Percentiles rank a stretch among this genome's conserved stretches.
Conservation (phyloP, 1,140 invertebrate genomes). For the Drosophila nikananu region DNA sequence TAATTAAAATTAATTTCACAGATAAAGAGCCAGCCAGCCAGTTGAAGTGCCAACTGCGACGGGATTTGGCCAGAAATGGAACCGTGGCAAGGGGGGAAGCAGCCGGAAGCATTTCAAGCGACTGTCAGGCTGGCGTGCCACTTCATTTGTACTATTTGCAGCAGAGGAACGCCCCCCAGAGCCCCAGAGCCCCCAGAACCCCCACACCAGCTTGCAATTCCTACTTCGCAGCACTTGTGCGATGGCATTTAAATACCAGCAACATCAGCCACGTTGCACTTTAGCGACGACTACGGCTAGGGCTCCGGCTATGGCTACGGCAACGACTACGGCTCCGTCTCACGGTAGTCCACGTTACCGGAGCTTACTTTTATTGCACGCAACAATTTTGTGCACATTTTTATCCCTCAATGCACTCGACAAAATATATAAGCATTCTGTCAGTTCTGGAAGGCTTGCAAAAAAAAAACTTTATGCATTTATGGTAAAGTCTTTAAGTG, state of each 20-base stretch:
- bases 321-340: slow-evolving; percentile 3
- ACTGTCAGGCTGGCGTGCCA: slow-evolving; percentile 59
- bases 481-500: too few species aligned
- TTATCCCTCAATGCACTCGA: slow-evolving; percentile 3
- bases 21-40: slow-evolving; percentile 30
- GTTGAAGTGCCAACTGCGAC: slow-evolving; percentile 8
- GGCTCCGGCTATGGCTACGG: not conserved
- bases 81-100: not conserved
- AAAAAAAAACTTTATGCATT: too few species aligned
- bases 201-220: not conserved
- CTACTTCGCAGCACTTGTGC: slow-evolving; percentile 11
- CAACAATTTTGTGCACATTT: slow-evolving; percentile 40
- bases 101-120: slow-evolving; percentile 42
- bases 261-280: slow-evolving; percentile 38
- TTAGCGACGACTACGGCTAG: slow-evolving; percentile 7
- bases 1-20: slow-evolving; percentile 63
- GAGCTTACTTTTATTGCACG: slow-evolving; percentile 48
- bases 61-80: slow-evolving; percentile 4
- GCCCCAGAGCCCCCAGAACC: not conserved
- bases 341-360: slow-evolving; percentile 17
- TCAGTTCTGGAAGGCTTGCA: too few species aligned
- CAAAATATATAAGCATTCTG: not conserved
- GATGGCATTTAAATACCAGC: slow-evolving; percentile 30
- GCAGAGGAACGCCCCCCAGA: not conserved
- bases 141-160: slow-evolving; percentile 58